These are phyloP conservation scores for Furnarius figulus DNA, from an alignment of 2,113 vertebrate species.

Conservation along the genomic window DNA sequence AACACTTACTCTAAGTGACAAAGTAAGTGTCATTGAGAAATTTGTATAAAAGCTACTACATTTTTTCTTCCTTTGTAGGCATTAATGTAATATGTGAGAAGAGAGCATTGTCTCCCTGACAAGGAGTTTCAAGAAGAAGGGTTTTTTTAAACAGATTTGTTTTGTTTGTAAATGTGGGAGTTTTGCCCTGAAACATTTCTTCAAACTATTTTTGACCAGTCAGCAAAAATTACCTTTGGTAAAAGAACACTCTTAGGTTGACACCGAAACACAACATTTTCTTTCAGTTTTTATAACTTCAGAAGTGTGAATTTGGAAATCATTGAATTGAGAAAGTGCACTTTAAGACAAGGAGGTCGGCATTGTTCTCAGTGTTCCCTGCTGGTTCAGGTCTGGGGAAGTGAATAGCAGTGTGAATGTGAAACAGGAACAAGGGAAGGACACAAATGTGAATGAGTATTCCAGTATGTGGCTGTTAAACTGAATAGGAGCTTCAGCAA, in stretches of 20 bases:
- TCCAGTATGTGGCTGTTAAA: not conserved
- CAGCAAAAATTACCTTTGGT: not conserved
- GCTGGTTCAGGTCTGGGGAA: not conserved
- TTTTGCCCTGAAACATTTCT: not conserved
- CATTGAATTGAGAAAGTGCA: not conserved
- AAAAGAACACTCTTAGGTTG: not conserved
- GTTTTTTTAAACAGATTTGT: not conserved
- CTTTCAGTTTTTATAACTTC: not conserved
- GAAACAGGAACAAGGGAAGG: not conserved
- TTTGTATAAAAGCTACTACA: not conserved
- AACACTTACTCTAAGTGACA: not conserved
- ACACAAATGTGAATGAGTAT: not conserved
- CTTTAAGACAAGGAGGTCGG: not conserved
- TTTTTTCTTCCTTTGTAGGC: not conserved
- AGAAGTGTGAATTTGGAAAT: not conserved
- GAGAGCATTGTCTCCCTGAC: not conserved
- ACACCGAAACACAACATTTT: not conserved
- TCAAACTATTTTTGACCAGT: not conserved
- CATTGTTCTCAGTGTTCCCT: not conserved
- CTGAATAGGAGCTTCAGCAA: not conserved
- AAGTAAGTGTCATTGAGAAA: not conserved
- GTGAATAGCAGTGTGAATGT: not conserved
- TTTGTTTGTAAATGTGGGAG: not conserved
- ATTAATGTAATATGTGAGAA: not conserved
- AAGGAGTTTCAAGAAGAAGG: not conserved